Evolutionary conservation across 2,797 vertebrate genomes (phyloP).

Genomic region (Trachurus trachurus): DNA sequence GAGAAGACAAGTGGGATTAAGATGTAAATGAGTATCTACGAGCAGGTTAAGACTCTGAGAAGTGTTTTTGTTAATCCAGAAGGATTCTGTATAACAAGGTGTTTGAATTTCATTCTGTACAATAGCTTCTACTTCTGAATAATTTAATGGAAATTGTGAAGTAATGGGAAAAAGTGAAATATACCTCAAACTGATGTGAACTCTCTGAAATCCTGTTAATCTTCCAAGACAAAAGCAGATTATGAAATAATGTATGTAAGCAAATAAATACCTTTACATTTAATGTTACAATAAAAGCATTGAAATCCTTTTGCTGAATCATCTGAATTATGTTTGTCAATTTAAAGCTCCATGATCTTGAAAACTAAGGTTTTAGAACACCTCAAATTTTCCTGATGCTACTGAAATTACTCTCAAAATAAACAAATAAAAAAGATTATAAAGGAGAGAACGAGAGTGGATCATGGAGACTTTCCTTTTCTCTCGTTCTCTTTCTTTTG

Average conservation of each 20-base stretch:
- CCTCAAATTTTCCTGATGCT: neutral
- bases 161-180: neutral
- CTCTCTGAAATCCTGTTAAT: neutral
- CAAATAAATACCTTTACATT: neutral
- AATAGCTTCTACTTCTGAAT: neutral
- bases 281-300: neutral
- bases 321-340: neutral
- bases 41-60: constrained; percentile 34
- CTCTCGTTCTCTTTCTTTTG: too few species aligned
- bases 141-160: neutral
- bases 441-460: too few species aligned
- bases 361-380: neutral
- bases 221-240: neutral
- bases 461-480: too few species aligned
- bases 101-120: constrained; percentile 1
- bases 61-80: constrained; percentile 1
- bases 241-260: neutral
- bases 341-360: neutral
- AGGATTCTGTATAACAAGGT: constrained; percentile 8
- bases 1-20: constrained; percentile 27
- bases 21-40: constrained; percentile 24
- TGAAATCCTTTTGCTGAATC: constrained; percentile 8
- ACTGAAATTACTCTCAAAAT: neutral
- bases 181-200: neutral
- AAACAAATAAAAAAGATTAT: too few species aligned